Conservation (phyloP, 2,797 vertebrate species). For the Gymnothorax javanicus region DNA sequence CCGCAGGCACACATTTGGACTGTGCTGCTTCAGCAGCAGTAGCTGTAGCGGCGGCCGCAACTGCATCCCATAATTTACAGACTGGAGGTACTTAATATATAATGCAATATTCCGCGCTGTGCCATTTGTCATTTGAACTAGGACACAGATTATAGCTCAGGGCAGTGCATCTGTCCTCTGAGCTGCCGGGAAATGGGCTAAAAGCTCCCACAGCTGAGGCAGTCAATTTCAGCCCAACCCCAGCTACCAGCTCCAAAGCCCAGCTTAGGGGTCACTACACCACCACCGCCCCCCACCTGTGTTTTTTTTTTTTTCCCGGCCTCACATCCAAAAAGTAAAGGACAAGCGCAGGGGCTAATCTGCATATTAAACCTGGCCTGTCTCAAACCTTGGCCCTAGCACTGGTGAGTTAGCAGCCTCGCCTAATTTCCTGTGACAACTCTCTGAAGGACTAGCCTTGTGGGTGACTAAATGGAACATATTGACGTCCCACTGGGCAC, state of each 20-base stretch:
- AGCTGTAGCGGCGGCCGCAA: conserved; percentile 57
- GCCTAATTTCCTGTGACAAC: conserved; percentile 81
- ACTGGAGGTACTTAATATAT: conserved; percentile 97
- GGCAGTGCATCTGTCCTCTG: conserved; percentile 96
- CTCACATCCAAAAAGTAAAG: conserved; percentile 24
- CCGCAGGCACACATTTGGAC: conserved; percentile 70
- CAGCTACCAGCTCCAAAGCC: conserved; percentile 70
- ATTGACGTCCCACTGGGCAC: conserved; percentile 88
- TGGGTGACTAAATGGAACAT: conserved; percentile 91
- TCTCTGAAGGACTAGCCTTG: conserved; percentile 73
- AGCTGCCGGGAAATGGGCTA: conserved; percentile 90
- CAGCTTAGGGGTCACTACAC: conserved; percentile 66
- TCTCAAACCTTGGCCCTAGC: conserved; percentile 26
- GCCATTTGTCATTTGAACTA: conserved; percentile 94
- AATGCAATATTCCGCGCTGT: conserved; percentile 93
- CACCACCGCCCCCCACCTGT: not conserved
- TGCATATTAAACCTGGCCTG: conserved; percentile 55
- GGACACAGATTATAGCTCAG: conserved; percentile 97
- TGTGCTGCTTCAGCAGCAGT: conserved; percentile 53
- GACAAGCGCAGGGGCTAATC: conserved; percentile 72
- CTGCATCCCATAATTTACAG: conserved; percentile 95
- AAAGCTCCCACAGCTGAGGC: conserved; percentile 91
- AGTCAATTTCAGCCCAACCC: conserved; percentile 85
- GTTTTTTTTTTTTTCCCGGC: not conserved
- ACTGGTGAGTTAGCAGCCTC: conserved; percentile 76